These are phyloP conservation scores for Papilio xuthus DNA, from an alignment of 1,140 invertebrate genomes.

Conservation along the genomic window DNA sequence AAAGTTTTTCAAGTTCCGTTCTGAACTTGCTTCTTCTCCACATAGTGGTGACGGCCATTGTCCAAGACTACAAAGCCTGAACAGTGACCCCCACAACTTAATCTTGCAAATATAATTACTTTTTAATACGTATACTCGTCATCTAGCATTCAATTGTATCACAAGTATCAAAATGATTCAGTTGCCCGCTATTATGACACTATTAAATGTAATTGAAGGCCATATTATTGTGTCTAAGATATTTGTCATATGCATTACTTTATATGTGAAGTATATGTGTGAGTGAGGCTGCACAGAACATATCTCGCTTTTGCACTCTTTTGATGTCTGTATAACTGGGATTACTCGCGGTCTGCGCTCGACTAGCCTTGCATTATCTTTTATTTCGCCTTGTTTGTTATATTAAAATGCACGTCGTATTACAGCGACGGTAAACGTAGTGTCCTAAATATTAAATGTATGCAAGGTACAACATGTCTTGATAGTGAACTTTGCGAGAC, in stretches of 20 bases:
- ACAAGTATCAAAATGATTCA: background rate
- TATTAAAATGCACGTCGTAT: slow-evolving; percentile 36
- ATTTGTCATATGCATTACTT: slow-evolving; percentile 47
- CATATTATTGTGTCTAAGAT: slow-evolving; percentile 61
- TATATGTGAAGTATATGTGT: background rate
- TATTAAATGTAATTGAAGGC: slow-evolving; percentile 47
- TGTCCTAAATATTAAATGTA: slow-evolving; percentile 32
- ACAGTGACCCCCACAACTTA: background rate
- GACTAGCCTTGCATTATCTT: slow-evolving; percentile 31
- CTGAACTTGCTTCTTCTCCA: slow-evolving; percentile 55
- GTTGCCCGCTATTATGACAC: background rate
- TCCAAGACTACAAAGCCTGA: slow-evolving; percentile 45
- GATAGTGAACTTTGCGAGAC: slow-evolving; percentile 22
- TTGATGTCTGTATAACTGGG: slow-evolving; percentile 33
- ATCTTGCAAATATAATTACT: background rate
- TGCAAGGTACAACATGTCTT: slow-evolving; percentile 29
- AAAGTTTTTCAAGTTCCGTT: slow-evolving; percentile 59
- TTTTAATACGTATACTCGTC: too few relatives aligned
- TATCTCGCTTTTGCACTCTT: slow-evolving; percentile 34
- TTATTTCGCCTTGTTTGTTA: slow-evolving; percentile 37
- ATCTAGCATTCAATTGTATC: background rate
- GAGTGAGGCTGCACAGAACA: background rate
- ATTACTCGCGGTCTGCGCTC: slow-evolving; percentile 34
- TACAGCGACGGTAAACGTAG: slow-evolving; percentile 11
- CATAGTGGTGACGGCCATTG: slow-evolving; percentile 65